phyloP scores from a whole-genome alignment of 2,113 vertebrate species.

The Nanorana parkeri region DNA sequence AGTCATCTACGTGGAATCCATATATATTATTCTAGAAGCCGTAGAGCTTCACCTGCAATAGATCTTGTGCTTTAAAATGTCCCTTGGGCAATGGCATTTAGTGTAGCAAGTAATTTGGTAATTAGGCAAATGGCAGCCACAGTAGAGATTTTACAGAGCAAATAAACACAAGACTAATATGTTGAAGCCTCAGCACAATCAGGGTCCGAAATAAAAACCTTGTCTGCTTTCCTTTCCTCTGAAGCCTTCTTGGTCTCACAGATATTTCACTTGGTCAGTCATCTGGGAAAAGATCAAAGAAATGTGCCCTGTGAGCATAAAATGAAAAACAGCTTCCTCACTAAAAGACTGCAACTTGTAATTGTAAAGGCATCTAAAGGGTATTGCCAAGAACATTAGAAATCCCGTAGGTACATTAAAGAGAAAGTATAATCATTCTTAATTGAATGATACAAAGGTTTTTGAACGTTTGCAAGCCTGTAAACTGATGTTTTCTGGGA shows the following conservation, averaged over 20 bases:
- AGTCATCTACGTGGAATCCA: background rate
- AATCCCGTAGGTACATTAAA: no score
- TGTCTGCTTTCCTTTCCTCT: background rate
- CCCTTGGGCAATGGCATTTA: constrained; percentile 28
- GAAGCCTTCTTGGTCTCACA: background rate
- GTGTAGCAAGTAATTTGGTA: constrained; percentile 31
- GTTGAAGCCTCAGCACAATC: background rate
- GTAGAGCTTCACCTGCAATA: constrained; percentile 9
- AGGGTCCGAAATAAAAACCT: background rate
- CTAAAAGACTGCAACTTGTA: background rate
- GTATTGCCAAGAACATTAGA: no score
- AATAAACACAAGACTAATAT: constrained; percentile 31
- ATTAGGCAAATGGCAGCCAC: background rate
- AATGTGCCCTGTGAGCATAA: background rate
- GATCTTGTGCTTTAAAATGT: constrained; percentile 20
- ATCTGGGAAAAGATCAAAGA: constrained; percentile 5
- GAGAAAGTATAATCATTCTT: no score
- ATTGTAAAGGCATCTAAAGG: background rate
- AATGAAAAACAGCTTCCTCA: background rate
- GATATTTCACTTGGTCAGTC: background rate
- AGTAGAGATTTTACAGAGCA: constrained; percentile 4
- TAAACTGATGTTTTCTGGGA: no score
- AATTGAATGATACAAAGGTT: no score
- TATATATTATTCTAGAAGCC: background rate
- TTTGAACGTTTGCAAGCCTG: no score